Conservation (phyloP, 2,888 invertebrate species). For the Melanotus villosus region DNA sequence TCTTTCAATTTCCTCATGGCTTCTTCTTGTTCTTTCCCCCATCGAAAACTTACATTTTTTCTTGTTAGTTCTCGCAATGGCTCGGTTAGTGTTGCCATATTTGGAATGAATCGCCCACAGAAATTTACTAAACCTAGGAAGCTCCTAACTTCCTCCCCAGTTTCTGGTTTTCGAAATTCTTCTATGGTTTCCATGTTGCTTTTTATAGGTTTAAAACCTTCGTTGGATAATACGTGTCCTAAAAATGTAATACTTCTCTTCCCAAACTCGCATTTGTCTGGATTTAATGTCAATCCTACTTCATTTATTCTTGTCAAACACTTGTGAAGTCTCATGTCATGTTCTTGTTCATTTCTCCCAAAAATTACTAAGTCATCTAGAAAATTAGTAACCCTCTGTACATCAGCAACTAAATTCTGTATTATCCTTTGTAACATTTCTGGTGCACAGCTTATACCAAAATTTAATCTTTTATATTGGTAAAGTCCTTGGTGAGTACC, state of each 20-base stretch:
- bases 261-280: constrained; percentile 58
- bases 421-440: constrained; percentile 66
- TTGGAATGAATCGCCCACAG: constrained; percentile 42
- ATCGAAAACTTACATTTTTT: background rate
- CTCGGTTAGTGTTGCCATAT: constrained; percentile 35
- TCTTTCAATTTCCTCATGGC: background rate
- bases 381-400: constrained; percentile 60
- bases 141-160: constrained; percentile 52
- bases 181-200: constrained; percentile 54
- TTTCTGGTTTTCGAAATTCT: constrained; percentile 52
- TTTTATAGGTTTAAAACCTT: constrained; percentile 55
- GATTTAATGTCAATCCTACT: constrained; percentile 54
- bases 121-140: constrained; percentile 59
- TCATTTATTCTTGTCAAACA: constrained; percentile 53
- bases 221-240: constrained; percentile 54
- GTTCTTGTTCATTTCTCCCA: constrained; percentile 55
- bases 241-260: constrained; percentile 54
- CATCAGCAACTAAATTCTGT: constrained; percentile 57
- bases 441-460: constrained; percentile 64
- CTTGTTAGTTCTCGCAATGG: background rate
- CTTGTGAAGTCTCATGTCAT: constrained; percentile 54
- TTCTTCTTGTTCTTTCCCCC: constrained; percentile 7
- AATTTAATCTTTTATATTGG: constrained; percentile 62
- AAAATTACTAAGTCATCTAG: constrained; percentile 64
- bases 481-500: constrained; percentile 60